Percentiles rank a stretch among this genome's conserved stretches.
Conservation (phyloP, 2,113 vertebrate genomes). For the Leptosomus discolor region DNA sequence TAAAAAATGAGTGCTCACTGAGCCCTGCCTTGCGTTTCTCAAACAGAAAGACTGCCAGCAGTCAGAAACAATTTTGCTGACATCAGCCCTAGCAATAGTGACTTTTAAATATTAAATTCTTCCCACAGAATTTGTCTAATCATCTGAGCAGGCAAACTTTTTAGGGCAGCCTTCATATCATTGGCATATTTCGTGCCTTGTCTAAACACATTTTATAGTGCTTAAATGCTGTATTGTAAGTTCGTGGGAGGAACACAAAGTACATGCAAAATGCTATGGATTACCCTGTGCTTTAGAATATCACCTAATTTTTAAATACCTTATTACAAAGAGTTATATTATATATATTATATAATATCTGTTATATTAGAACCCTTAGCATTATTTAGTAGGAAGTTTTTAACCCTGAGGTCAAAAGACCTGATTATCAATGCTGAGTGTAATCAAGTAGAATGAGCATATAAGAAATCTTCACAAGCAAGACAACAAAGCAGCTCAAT, state of each 20-base stretch:
- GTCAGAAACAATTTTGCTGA: neutral
- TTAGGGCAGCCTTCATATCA: neutral
- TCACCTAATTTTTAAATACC: neutral
- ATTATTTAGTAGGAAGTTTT: neutral
- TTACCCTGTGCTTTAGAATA: neutral
- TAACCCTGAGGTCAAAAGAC: neutral
- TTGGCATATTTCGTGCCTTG: neutral
- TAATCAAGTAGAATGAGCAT: neutral
- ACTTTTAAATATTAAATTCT: neutral
- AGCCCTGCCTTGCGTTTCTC: neutral
- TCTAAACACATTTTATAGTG: neutral
- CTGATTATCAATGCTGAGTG: neutral
- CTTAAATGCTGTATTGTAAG: neutral
- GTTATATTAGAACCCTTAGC: neutral
- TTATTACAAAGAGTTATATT: neutral
- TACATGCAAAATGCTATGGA: neutral
- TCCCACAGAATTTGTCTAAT: neutral
- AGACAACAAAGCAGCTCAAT: neutral
- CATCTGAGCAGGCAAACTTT: neutral
- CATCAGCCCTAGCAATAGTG: neutral
- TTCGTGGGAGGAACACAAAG: neutral
- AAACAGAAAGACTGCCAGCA: neutral
- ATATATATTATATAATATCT: too few species aligned
- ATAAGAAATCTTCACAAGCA: constrained; percentile 12
- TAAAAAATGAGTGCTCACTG: neutral